Base-by-base conservation (phyloP, 1,140 invertebrate species). In the Lucilia cuprina region DNA sequence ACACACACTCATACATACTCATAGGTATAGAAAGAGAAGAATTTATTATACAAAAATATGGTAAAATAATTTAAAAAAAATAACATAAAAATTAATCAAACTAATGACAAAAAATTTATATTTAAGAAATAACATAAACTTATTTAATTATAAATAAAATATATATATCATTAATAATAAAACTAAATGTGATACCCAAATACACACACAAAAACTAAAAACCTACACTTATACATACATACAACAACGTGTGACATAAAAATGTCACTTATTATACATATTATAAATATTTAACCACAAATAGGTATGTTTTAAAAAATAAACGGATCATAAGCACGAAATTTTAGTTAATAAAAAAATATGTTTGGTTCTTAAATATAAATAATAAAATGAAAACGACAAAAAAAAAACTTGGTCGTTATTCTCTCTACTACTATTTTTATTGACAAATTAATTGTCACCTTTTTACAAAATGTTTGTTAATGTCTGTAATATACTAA, bases 21-120 rank as follows among this genome's bases (percentile, higher is more conserved):
- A 3, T 1, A 30, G 25, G 25, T 30, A 30, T 30, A 30, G 25
- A 30, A 30, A 30, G 25, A 30, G 19, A 21, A 25, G 65, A 10
- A 75, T 12, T 34, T 30, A 34, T 17, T 13, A 34, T 34, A 34
- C 12, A 17, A 75, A 75, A 75, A 78, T 19, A 30, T 41, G 17
- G n/a, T 10, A 78, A 78, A 41, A 78, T 47, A 78, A 78, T 78
- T 47, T n/a, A n/a, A n/a, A 47, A 78, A 41, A 41, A 78, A 78
- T 41, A 78, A 78, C 75, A 47, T 78, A 17, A 41, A 78, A 78
- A 78, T 78, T 78, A 78, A 78, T 78, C 35, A 78, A 78, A 78
- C 41, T 78, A 78, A 78, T 78, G 75, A 78, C 75, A 78, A 70
- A 70, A 78, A 13, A 78, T 17, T 17, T 5, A 2, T 47, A 78